Percentiles rank a stretch among this genome's conserved stretches.
These are phyloP conservation scores for Ibycter americanus DNA, from an alignment of 2,797 vertebrate genomes.

Conservation along the genomic window DNA sequence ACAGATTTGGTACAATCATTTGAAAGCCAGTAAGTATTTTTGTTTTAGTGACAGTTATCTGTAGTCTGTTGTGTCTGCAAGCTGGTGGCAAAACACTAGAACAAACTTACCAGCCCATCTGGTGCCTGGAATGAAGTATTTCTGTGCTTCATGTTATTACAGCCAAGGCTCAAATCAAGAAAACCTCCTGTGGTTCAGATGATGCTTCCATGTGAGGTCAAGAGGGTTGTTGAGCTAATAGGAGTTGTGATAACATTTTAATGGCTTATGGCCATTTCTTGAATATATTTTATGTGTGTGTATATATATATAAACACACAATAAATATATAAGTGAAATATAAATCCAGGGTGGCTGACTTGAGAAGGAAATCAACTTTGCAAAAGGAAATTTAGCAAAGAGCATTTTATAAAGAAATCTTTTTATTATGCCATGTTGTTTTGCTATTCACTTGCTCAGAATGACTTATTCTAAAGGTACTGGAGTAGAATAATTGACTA, in stretches of 20 bases:
- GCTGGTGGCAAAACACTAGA: slow-evolving; percentile 54
- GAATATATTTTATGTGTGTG: not conserved
- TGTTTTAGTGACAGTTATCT: slow-evolving; percentile 48
- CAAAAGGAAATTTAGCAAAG: not conserved
- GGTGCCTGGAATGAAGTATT: slow-evolving; percentile 30
- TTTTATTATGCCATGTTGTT: not conserved
- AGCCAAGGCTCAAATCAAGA: not conserved
- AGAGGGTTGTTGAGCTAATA: not conserved
- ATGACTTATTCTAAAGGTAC: not conserved
- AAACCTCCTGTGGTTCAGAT: not conserved
- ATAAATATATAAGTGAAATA: not conserved
- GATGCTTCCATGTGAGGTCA: not conserved
- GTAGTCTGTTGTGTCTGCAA: slow-evolving; percentile 54
- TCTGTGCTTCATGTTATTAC: not conserved
- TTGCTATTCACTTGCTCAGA: not conserved
- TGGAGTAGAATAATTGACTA: not conserved
- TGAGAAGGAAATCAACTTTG: not conserved
- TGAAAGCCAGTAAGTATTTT: slow-evolving; percentile 50
- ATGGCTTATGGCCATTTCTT: not conserved
- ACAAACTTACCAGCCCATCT: slow-evolving; percentile 55
- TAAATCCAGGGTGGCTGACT: not conserved
- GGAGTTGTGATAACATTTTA: not conserved
- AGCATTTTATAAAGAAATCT: not conserved
- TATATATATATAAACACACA: not conserved
- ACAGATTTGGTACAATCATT: slow-evolving; percentile 36